Conservation (phyloP, 2,113 vertebrate genomes). For the Protomyctophum bolini region DNA sequence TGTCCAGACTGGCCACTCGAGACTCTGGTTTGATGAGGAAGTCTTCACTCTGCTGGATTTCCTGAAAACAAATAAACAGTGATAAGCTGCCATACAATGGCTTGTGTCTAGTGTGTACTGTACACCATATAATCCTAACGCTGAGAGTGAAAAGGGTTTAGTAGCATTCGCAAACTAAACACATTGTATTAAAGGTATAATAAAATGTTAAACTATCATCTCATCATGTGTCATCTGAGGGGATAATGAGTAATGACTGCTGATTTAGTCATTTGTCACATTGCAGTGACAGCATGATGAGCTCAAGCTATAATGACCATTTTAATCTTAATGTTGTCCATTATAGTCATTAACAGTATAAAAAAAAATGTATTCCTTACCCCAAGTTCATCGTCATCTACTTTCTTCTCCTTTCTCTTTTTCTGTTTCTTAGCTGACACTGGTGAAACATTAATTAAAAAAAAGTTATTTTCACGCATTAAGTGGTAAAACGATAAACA, state of each 20-base stretch:
- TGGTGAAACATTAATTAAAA: conserved; percentile 11
- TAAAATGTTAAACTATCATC: too few species aligned
- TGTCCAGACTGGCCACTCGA: conserved; percentile 84
- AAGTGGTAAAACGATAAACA: too few species aligned
- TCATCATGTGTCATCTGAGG: too few species aligned
- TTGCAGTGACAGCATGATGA: too few species aligned
- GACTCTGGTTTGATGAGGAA: conserved; percentile 94
- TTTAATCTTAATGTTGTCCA: too few species aligned
- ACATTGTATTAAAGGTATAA: neutral
- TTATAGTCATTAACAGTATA: too few species aligned
- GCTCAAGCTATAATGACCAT: too few species aligned
- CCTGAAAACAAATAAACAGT: conserved; percentile 68
- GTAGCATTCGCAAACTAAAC: conserved; percentile 4
- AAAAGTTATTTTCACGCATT: too few species aligned
- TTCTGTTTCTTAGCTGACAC: conserved; percentile 80
- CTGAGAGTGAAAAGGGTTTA: neutral
- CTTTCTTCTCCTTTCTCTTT: conserved; percentile 76
- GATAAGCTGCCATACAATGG: too few species aligned
- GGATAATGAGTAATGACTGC: too few species aligned
- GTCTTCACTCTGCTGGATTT: conserved; percentile 88
- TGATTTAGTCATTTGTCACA: too few species aligned
- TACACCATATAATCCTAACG: neutral
- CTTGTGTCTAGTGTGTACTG: too few species aligned
- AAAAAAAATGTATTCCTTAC: conserved; percentile 64
- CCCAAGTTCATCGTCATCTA: conserved; percentile 80